Base-by-base conservation (phyloP, 2,888 invertebrate species). In the Didymodactylos carnosus region DNA sequence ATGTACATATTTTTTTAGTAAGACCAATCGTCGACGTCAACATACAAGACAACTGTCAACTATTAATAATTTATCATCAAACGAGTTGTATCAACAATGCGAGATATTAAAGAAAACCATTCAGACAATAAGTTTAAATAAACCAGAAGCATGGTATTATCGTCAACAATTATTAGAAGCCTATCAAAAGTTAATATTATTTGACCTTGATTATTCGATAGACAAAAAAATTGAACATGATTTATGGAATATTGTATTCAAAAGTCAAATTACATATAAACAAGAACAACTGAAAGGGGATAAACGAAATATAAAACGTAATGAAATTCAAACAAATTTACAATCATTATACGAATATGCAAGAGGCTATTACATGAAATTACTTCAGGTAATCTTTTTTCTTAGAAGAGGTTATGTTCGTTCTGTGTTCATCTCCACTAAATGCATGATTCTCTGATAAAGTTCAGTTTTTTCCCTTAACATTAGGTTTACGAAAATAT, bases 171-270 rank as follows among this genome's bases (percentile, higher is more conserved):
- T 74, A 23, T 53, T 51, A 10, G 74, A 74, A 27, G 39, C 53
- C n/a, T 74, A 71, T 39, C 51, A 71, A 16, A 71, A 74, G 53
- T 51, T 74, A 27, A 74, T 74, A 14, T n/a, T 74, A 29, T 51
- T 51, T n/a, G 74, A 74, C 35, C 41, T 74, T 23, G 71, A 71
- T 23, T 74, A 53, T 46, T 53, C 74, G 7, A 53, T 74, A 13
- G 74, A 74, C 35, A 74, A 74, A 39, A 71, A 71, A 69, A 14
- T 74, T 1, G 74, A 74, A 49, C 74, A 74, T 40, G 74, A 74
- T 14, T 23, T 74, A 29, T 74, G 74, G 74, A 74, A 70, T n/a
- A 62, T 74, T 27, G 40, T 74, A 7, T 74, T 74, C 23, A 74
- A 74, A 69, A 74, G 62, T 27, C 71, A 74, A 69, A 74, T 74